Evolutionary conservation across 2,888 invertebrate species (phyloP), one percentile per base, ranked within the genome.

Genomic region (Pseudanteris insignis): DNA sequence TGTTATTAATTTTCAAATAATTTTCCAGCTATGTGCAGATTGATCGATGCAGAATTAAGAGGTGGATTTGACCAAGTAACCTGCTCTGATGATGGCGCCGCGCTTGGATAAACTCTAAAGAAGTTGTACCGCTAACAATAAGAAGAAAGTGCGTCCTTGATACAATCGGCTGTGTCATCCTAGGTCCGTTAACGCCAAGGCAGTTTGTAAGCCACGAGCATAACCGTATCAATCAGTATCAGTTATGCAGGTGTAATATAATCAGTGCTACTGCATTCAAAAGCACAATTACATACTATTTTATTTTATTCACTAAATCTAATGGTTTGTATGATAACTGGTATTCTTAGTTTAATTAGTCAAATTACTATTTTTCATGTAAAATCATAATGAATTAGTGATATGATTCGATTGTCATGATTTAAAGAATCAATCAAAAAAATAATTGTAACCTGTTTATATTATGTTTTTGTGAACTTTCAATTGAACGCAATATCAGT

Each of bases 91-190:
- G 57, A 63, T 67, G 69, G 72, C 72, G 64, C 68, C 67, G 66
- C 67, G 66, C 68, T 62, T 62, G 67, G 62, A 65, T 61, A 67
- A 69, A 64, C 70, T 71, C 70, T 69, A 71, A 73, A 73, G 70
- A 70, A 71, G 71, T n/a, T n/a, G n/a, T 74, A 75, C 73, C 74
- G 74, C 75, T 75, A 75, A 71, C 74, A 77, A n/a, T n/a, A n/a
- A 67, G 69, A 70, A 68, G 68, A 69, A 70, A 66, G 62, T 46
- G 15, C 65, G 63, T 57, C 65, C 63, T 65, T 65, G 66, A 62
- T 64, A 66, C 70, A 72, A 77, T 76, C 69, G 70, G 79, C 79
- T 76, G 75, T 73, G 78, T 79, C 79, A 79, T 78, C 75, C 72
- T 74, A 69, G 73, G 67, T 68, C 78, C 78, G 79, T 78, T 79